These are phyloP conservation scores for Aphidius gifuensis DNA, from an alignment of 1,140 invertebrate genomes.

Conservation along the genomic window DNA sequence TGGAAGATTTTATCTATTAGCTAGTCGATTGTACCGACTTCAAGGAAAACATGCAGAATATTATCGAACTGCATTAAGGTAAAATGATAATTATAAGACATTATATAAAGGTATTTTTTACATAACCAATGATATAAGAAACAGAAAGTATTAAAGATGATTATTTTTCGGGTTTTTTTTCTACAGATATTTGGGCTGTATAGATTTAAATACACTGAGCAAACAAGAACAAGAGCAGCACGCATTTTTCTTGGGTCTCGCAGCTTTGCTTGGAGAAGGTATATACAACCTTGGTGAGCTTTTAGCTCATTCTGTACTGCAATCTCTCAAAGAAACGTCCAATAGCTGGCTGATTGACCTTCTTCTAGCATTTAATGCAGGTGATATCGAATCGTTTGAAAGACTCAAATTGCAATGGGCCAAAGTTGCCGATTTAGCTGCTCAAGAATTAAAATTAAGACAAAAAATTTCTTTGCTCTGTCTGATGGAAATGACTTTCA, in stretches of 20 bases:
- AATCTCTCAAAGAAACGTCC: conserved; percentile 76
- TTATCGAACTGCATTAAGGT: conserved; percentile 89
- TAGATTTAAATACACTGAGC: conserved; percentile 68
- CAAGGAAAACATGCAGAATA: conserved; percentile 89
- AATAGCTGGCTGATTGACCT: conserved; percentile 89
- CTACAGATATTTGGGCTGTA: conserved; percentile 84
- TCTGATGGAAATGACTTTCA: conserved; percentile 92
- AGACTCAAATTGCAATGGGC: conserved; percentile 76
- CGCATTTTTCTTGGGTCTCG: conserved; percentile 89
- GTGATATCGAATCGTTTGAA: conserved; percentile 86
- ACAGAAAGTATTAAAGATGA: too few relatives aligned
- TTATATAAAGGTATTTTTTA: too few relatives aligned
- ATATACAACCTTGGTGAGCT: conserved; percentile 98
- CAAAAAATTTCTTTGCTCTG: conserved; percentile 94
- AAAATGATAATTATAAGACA: conserved; percentile 2
- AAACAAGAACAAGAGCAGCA: conserved; percentile 72
- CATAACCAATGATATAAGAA: too few relatives aligned
- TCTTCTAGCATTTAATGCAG: conserved; percentile 88
- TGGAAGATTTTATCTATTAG: conserved; percentile 91
- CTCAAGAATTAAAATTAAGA: conserved; percentile 77
- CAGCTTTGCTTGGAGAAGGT: conserved; percentile 90
- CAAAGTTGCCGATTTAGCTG: conserved; percentile 82
- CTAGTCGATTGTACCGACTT: conserved; percentile 79
- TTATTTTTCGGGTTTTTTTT: background rate
- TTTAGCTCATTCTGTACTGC: conserved; percentile 90